Conservation (phyloP, 2,888 invertebrate species). For the Thysanoteuthis rhombus region DNA sequence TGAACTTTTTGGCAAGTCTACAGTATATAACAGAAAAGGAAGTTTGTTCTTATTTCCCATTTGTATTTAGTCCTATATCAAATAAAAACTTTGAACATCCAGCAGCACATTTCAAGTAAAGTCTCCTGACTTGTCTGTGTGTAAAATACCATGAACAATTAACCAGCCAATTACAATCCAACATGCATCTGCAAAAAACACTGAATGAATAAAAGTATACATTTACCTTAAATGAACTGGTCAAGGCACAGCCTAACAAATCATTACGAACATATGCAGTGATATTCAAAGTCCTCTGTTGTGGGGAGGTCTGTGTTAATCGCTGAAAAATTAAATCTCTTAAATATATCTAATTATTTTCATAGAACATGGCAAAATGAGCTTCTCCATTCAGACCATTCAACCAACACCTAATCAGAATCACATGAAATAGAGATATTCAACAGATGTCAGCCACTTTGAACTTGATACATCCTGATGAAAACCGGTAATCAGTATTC, state of each 20-base stretch:
- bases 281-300: conserved; percentile 62
- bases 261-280: conserved; percentile 64
- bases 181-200: neutral
- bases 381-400: neutral
- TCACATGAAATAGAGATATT: neutral
- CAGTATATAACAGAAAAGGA: too few relatives aligned
- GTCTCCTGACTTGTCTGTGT: too few relatives aligned
- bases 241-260: conserved; percentile 62
- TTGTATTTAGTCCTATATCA: too few relatives aligned
- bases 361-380: neutral
- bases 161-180: too few relatives aligned
- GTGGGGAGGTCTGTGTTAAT: conserved; percentile 56
- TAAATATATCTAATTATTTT: neutral
- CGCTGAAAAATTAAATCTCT: conserved; percentile 46
- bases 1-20: too few relatives aligned
- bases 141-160: too few relatives aligned
- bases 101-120: too few relatives aligned
- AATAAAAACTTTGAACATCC: too few relatives aligned
- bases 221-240: conserved; percentile 61
- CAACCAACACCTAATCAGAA: neutral
- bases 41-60: too few relatives aligned
- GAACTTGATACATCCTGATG: too few relatives aligned
- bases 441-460: too few relatives aligned
- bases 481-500: too few relatives aligned
- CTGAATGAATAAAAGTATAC: neutral